Conservation (phyloP, 2,888 invertebrate genomes). For the Sinelater perroti region DNA sequence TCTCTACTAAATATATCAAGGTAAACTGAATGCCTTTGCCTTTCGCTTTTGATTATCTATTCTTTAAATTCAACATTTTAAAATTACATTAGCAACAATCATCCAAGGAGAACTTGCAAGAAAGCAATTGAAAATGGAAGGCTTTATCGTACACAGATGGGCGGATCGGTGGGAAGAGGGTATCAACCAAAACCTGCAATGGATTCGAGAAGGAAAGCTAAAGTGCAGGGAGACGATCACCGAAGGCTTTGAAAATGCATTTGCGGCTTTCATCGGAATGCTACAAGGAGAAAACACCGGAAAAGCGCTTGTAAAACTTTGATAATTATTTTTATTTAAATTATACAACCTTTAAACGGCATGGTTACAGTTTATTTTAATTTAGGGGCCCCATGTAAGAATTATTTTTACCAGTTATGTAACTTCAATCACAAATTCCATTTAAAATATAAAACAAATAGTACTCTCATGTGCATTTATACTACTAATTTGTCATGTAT, state of each 20-base stretch:
- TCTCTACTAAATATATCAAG: too few species aligned
- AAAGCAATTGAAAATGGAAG: conserved; percentile 70
- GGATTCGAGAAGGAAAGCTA: conserved; percentile 72
- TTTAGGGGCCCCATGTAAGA: too few species aligned
- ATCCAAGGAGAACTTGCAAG: conserved; percentile 66
- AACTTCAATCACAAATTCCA: too few species aligned
- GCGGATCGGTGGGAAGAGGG: conserved; percentile 68
- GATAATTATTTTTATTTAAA: too few species aligned
- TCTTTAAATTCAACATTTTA: background rate
- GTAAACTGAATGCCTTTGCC: too few species aligned
- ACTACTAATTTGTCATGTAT: too few species aligned
- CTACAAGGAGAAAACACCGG: conserved; percentile 72
- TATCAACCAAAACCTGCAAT: conserved; percentile 68
- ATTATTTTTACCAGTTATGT: too few species aligned
- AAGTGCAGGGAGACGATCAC: conserved; percentile 73
- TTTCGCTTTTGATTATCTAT: conserved; percentile 3
- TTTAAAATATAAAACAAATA: too few species aligned
- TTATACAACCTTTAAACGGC: too few species aligned
- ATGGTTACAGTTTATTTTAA: too few species aligned
- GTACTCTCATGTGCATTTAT: too few species aligned
- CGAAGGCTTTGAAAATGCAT: conserved; percentile 74
- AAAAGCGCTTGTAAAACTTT: conserved; percentile 73
- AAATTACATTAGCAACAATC: conserved; percentile 59
- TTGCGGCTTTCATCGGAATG: conserved; percentile 73
- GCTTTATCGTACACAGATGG: conserved; percentile 68